Evolutionary conservation across 2,888 invertebrate genomes (phyloP), one percentile per base, ranked within the genome.

Genomic region (Pyralis farinalis): DNA sequence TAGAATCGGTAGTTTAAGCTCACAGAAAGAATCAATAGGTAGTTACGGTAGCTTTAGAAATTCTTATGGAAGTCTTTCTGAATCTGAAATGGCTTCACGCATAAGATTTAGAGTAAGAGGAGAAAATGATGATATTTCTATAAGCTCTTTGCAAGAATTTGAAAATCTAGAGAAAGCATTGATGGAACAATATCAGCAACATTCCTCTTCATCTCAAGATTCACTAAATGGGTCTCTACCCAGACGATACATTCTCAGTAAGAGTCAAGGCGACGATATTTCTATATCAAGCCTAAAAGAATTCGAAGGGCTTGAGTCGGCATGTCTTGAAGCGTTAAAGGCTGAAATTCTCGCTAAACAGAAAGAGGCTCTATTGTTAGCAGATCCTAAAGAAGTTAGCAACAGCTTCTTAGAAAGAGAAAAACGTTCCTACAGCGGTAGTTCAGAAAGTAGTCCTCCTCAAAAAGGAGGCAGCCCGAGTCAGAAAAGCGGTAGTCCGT

Each of bases 61-160:
- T 62, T 97, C 97, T 0, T 94, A 94, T 46, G 96, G 97, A 5
- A 97, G 97, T 61, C 95, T 97, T 1, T 98, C 98, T 0, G 98
- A 98, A 65, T 97, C 95, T 56, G 97, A 97, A 78, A 93, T 95
- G 54, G 79, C 96, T 43, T 93, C 95, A 38, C 93, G 95, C n/a
- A 92, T 95, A 63, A 94, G 95, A 63, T 95, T 95, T 74, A 94
- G 96, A 62, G 92, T 94, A 2, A 93, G 94, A 54, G 93, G 94
- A n/a, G 97, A 98, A 55, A 95, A 96, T 66, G 98, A 98, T 69
- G 97, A 97, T 69, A 91, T 97, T 30, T 98, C 98, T 0, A 94
- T 98, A 76, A 96, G 95, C 51, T 98, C 98, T 4, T 90, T 98
- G 44, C 97, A 97, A 78, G 98, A 98, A 72, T 98, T 98, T 86